Evolutionary conservation across 2,888 invertebrate genomes (phyloP).

Genomic region (Lathronympha strigana): DNA sequence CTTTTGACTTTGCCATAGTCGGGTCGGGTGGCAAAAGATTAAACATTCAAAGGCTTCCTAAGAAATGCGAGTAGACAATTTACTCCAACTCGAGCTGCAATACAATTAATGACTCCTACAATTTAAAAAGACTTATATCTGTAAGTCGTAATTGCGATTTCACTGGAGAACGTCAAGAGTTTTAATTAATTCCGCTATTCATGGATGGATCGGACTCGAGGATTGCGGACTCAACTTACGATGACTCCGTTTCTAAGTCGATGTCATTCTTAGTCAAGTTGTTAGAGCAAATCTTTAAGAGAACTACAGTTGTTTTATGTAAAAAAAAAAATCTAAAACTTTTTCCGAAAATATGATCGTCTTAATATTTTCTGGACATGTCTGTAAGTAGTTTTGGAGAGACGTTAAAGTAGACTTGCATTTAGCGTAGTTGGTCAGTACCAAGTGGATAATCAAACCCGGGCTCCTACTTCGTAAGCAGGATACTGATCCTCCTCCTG

Average conservation of each 20-base stretch:
- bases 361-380: too few species aligned
- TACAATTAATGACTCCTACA: slow-evolving; percentile 36
- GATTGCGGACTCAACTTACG: not conserved
- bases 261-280: not conserved
- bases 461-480: too few species aligned
- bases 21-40: not conserved
- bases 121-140: slow-evolving; percentile 28
- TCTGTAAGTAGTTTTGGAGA: too few species aligned
- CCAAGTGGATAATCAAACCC: too few species aligned
- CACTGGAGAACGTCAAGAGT: slow-evolving; percentile 34
- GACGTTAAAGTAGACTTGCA: too few species aligned
- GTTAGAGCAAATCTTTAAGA: not conserved
- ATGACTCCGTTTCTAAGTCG: not conserved
- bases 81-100: slow-evolving; percentile 21
- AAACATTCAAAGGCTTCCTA: slow-evolving; percentile 6
- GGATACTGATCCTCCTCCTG: too few species aligned
- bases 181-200: slow-evolving; percentile 37
- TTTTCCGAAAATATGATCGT: too few species aligned
- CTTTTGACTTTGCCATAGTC: not conserved
- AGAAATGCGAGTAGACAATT: slow-evolving; percentile 15
- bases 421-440: too few species aligned
- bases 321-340: too few species aligned
- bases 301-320: too few species aligned
- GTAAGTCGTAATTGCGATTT: slow-evolving; percentile 33
- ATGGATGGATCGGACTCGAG: slow-evolving; percentile 9